Evolutionary conservation across 2,888 invertebrate species (phyloP).

Genomic region (Lycia hirtaria): DNA sequence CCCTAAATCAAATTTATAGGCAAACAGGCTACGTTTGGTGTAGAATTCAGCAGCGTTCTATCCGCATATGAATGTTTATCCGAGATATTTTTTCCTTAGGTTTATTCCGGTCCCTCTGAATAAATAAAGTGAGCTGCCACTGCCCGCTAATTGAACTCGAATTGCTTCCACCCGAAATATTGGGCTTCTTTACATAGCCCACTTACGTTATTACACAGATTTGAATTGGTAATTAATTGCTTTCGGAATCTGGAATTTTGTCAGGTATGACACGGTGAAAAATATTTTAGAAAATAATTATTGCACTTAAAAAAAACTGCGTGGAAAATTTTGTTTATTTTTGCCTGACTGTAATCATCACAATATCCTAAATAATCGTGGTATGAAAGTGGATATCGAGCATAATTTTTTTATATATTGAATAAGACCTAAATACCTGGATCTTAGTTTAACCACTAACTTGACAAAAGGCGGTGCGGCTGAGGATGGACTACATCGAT

Average conservation of each 20-base stretch:
- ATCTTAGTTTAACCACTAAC: too few relatives aligned
- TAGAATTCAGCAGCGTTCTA: slow-evolving; percentile 51
- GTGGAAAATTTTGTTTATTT: too few relatives aligned
- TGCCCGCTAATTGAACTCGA: slow-evolving; percentile 67
- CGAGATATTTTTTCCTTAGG: slow-evolving; percentile 62
- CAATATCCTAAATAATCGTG: too few relatives aligned
- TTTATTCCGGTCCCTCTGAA: slow-evolving; percentile 65
- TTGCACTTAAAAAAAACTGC: slow-evolving; percentile 47
- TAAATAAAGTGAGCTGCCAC: slow-evolving; percentile 67
- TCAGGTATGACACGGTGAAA: not conserved
- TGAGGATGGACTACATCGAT: too few relatives aligned
- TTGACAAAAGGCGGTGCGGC: too few relatives aligned
- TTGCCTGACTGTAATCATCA: too few relatives aligned
- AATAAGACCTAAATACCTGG: too few relatives aligned
- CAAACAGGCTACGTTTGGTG: slow-evolving; percentile 46
- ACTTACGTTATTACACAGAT: slow-evolving; percentile 55
- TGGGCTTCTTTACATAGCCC: slow-evolving; percentile 48
- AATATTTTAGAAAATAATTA: not conserved
- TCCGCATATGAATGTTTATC: slow-evolving; percentile 69
- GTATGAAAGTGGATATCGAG: too few relatives aligned
- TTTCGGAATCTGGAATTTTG: slow-evolving; percentile 14
- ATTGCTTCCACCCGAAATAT: slow-evolving; percentile 55
- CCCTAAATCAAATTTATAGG: slow-evolving; percentile 42
- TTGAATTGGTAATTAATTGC: slow-evolving; percentile 57
- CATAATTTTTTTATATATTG: too few relatives aligned